Base-by-base conservation (phyloP, 2,888 invertebrate genomes). In the Dryobotodes eremita region DNA sequence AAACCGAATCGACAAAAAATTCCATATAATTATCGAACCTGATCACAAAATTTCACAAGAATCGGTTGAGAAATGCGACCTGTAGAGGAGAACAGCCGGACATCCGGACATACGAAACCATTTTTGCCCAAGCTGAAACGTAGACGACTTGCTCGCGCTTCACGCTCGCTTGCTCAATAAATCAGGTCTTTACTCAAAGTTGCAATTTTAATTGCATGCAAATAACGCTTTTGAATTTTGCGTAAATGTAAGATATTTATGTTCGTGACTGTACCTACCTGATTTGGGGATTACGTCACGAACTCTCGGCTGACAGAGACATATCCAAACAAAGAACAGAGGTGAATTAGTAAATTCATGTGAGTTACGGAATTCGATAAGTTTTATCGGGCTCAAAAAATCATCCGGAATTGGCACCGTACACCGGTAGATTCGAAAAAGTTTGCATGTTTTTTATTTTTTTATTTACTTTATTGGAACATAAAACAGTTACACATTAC, bases 251-350 rank as follows among this genome's bases (percentile, higher is more conserved):
- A 11, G 36, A 11, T 48, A 48, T n/a, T 20, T 31, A 6, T 75
- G 76, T 13, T 46, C 10, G 42, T 13, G 17, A 75, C 46, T 75
- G 57, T 80, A 61, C 31, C 26, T 23, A 23, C 31, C 82, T 82
- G 62, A 79, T 69, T 84, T 61, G 31, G 36, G 59, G n/a, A 72
- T 61, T 61, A 70, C 64, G 23, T 80, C 78, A 80, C 79, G 50
- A 83, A 69, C n/a, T 50, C 68, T 31, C 42, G 55, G 10, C 20
- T 68, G 66, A 83, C 83, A 77, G 36, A 31, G 46, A 80, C 78
- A 78, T 59, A 46, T 64, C 48, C 26, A 26, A 77, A 77, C 66
- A 55, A 48, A 42, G 62, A 77, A 75, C 50, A 20, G 57, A 50
- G 17, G 46, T 66, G 57, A 82, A 82, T 82, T 23, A 50, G 2